Evolutionary conservation across 2,113 vertebrate species (phyloP).

Genomic region (Rhegmatorhina hoffmannsi): DNA sequence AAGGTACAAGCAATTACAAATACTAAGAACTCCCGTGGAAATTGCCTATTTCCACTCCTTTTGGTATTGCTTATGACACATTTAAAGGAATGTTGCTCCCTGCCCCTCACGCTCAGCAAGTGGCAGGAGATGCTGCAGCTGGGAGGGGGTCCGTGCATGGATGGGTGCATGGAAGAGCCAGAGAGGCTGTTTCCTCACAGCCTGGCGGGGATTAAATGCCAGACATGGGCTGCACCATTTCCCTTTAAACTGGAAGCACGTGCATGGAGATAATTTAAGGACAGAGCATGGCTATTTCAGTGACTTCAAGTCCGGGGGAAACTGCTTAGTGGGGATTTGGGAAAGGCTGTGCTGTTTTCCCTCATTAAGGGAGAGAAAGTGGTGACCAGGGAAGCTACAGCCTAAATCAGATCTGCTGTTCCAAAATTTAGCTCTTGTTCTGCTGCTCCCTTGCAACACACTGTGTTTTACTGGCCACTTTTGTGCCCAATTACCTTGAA

Average conservation of each 20-base stretch:
- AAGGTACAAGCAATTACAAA: not conserved
- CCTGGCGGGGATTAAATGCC: not conserved
- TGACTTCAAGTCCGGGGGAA: not conserved
- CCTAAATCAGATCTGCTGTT: not conserved
- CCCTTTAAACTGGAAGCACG: not conserved
- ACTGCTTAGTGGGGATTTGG: not conserved
- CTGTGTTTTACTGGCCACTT: not conserved
- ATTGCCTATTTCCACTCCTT: not conserved
- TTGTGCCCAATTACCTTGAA: constrained; percentile 4
- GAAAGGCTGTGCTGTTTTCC: not conserved
- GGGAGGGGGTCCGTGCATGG: rapidly evolving
- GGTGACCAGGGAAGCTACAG: not conserved
- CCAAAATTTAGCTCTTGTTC: not conserved
- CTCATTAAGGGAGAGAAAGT: not conserved
- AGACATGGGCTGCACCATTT: not conserved
- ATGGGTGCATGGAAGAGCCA: rapidly evolving
- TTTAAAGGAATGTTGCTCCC: not conserved
- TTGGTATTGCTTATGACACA: rapidly evolving
- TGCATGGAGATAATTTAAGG: not conserved
- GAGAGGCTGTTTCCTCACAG: not conserved
- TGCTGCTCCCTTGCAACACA: not conserved
- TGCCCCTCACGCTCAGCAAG: rapidly evolving
- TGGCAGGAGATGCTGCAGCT: not conserved
- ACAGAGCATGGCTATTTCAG: not conserved
- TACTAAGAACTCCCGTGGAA: not conserved